phyloP scores from a whole-genome alignment of 1,140 invertebrate genomes.

The Pseudomyrmex flavicornis region DNA sequence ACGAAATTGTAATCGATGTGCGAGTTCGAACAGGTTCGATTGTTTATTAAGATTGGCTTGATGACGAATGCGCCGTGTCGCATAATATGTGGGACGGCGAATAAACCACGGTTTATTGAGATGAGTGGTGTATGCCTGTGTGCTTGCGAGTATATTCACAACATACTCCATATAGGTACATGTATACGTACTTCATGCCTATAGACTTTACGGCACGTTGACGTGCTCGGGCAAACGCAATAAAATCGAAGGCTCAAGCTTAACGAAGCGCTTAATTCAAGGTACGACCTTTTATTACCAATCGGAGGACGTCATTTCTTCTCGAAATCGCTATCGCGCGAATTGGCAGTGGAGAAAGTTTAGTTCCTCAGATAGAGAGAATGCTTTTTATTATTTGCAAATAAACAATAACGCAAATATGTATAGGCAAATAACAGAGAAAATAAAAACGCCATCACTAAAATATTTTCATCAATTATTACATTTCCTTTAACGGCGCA shows the following conservation, averaged over 20 bases:
- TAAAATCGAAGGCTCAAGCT: conserved; percentile 58
- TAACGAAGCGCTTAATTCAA: conserved; percentile 69
- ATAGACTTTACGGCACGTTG: conserved; percentile 47
- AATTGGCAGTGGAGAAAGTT: conserved; percentile 23
- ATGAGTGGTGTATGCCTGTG: conserved; percentile 31
- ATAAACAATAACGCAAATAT: conserved; percentile 27
- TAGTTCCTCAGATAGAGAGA: background rate
- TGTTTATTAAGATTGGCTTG: conserved; percentile 79
- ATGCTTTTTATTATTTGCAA: conserved; percentile 56
- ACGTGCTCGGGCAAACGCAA: conserved; percentile 48
- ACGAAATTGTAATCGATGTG: conserved; percentile 57
- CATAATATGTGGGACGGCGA: conserved; percentile 66
- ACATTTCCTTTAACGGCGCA: background rate
- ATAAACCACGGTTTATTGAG: conserved; percentile 51
- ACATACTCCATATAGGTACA: conserved; percentile 5
- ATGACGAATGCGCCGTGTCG: conserved; percentile 66
- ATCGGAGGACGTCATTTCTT: conserved; percentile 39
- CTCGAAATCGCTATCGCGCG: conserved; percentile 7
- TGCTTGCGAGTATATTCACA: conserved; percentile 7
- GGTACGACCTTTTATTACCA: conserved; percentile 56
- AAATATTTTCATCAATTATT: conserved; percentile 28
- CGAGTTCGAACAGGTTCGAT: conserved; percentile 41
- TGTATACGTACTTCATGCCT: conserved; percentile 42
- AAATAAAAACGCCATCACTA: conserved; percentile 55
- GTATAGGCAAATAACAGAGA: conserved; percentile 38